Conservation (phyloP, 30 jellyfish, hydroid and myxozoan species). For the Mastigias papua region DNA sequence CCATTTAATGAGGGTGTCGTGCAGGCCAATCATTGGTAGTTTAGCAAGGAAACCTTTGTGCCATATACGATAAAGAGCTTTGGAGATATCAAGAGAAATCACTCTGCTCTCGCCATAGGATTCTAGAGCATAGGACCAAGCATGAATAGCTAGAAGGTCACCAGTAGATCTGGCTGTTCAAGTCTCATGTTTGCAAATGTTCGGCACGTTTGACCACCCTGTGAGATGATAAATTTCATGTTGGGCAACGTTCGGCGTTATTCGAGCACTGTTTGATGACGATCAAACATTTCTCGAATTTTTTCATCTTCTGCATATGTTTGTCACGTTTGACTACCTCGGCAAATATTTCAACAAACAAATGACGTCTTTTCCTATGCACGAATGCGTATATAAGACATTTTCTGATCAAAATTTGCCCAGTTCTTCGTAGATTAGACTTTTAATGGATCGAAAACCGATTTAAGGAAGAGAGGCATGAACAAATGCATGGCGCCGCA, state of each 20-base stretch:
- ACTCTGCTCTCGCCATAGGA: too few relatives aligned
- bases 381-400: background rate
- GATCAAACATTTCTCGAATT: background rate
- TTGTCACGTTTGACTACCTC: background rate
- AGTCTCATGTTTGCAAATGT: background rate
- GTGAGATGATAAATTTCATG: background rate
- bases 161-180: too few relatives aligned
- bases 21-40: too few relatives aligned
- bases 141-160: too few relatives aligned
- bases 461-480: background rate
- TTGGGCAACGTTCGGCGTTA: background rate
- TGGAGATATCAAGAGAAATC: too few relatives aligned
- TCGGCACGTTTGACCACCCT: background rate
- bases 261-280: background rate
- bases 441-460: background rate
- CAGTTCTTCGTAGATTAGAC: background rate
- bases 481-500: constrained; percentile 1
- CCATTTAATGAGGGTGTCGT: too few relatives aligned
- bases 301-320: background rate
- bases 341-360: background rate
- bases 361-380: background rate
- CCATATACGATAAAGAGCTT: too few relatives aligned
- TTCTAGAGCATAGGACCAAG: too few relatives aligned
- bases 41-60: too few relatives aligned
- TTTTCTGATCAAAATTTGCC: background rate